A percentile compares a stretch with the other conserved stretches of the same genome.
These are phyloP conservation scores for Misgurnus anguillicaudatus DNA, from an alignment of 2,113 vertebrate species.

Conservation along the genomic window DNA sequence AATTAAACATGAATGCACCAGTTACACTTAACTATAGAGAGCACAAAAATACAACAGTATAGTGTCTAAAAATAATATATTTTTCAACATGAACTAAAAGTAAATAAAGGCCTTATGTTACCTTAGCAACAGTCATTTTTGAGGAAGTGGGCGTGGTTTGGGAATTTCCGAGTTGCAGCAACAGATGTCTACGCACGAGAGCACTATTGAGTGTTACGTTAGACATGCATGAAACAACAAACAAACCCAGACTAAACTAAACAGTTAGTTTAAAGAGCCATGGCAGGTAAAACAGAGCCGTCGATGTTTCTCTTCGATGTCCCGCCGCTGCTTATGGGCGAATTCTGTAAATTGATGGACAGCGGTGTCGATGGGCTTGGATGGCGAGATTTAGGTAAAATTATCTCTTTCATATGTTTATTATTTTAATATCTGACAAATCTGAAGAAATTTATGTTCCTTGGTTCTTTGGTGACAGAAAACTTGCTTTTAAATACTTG, in stretches of 20 bases:
- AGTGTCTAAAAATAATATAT: too few species aligned
- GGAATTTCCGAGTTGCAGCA: slow-evolving; percentile 52
- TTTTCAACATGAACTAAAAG: too few species aligned
- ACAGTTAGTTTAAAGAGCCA: not conserved
- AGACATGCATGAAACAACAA: too few species aligned
- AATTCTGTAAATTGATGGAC: slow-evolving; percentile 74
- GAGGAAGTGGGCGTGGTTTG: slow-evolving; percentile 50
- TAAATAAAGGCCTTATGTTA: too few species aligned
- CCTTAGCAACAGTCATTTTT: too few species aligned
- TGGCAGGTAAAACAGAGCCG: slow-evolving; percentile 48
- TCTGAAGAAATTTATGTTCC: too few species aligned
- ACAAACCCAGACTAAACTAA: not conserved
- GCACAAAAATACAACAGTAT: too few species aligned
- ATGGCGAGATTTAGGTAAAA: slow-evolving; percentile 79
- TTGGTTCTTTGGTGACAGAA: too few species aligned
- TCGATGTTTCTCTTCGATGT: slow-evolving; percentile 70
- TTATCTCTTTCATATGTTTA: not conserved
- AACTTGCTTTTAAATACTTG: too few species aligned
- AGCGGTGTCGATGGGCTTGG: slow-evolving; percentile 71
- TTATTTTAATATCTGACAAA: not conserved
- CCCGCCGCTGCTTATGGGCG: slow-evolving; percentile 67
- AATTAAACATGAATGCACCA: too few species aligned
- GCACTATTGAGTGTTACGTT: not conserved
- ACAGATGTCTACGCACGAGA: not conserved
- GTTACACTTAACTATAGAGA: too few species aligned